Evolutionary conservation across 37 sponge, comb jelly and placozoan genomes (phyloP).

Genomic region (Oscarella lobularis): DNA sequence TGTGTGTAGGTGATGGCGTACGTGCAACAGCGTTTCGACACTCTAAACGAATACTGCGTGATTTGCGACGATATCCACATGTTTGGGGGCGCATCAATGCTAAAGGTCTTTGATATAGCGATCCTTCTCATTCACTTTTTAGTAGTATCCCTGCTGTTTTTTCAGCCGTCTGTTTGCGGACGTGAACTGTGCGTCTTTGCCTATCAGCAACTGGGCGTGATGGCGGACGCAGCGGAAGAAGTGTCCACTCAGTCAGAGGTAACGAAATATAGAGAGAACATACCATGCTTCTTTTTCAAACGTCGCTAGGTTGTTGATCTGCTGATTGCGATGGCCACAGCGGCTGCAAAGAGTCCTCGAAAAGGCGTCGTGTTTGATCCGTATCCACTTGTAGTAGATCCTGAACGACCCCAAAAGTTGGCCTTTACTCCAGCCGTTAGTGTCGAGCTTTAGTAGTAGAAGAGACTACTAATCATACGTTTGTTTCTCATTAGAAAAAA

Average conservation of each 20-base stretch:
- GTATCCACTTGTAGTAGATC: constrained; percentile 62
- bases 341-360: constrained; percentile 39
- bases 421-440: constrained; percentile 54
- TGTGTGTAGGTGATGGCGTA: constrained; percentile 52
- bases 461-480: no score
- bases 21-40: constrained; percentile 34
- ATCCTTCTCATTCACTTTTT: background rate
- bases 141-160: background rate
- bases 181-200: constrained; percentile 73
- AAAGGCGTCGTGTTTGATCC: constrained; percentile 46
- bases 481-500: constrained; percentile 26
- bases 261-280: no score
- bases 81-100: constrained; percentile 33
- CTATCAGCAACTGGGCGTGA: constrained; percentile 72
- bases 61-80: constrained; percentile 79
- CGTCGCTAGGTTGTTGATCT: constrained; percentile 70
- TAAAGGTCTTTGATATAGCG: constrained; percentile 2
- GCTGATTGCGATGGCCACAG: constrained; percentile 68
- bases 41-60: constrained; percentile 77
- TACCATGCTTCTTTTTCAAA: no score
- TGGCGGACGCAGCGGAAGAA: constrained; percentile 74
- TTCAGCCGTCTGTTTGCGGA: constrained; percentile 68
- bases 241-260: constrained; percentile 58
- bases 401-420: constrained; percentile 22
- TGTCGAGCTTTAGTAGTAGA: background rate